Percentiles rank a stretch among this genome's conserved stretches.
Evolutionary conservation across 2,888 invertebrate genomes (phyloP).

Genomic region (Mylabris sibirica): DNA sequence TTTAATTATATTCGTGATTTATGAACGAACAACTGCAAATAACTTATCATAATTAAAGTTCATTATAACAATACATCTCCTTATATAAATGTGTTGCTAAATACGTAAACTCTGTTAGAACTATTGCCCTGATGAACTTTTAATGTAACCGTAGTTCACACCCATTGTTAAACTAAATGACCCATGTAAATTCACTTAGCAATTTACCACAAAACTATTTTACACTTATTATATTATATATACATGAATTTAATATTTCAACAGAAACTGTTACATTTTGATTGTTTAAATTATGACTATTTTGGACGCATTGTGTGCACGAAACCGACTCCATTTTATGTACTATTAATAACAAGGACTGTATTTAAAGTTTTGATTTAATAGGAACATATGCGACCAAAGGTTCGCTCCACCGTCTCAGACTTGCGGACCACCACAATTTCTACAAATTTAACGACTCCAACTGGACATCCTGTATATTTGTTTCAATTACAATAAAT

Average conservation of each 20-base stretch:
- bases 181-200: conserved; percentile 53
- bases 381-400: conserved; percentile 11
- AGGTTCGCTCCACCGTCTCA: not conserved
- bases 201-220: conserved; percentile 33
- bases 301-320: not conserved
- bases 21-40: conserved; percentile 54
- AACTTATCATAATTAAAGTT: conserved; percentile 56
- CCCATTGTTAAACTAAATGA: conserved; percentile 46
- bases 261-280: conserved; percentile 11
- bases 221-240: conserved; percentile 26
- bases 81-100: conserved; percentile 52
- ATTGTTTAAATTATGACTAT: conserved; percentile 17
- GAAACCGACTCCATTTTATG: conserved; percentile 4
- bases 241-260: not conserved
- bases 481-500: conserved; percentile 6
- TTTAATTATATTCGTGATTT: conserved; percentile 58
- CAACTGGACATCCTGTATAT: not conserved
- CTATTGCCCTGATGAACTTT: conserved; percentile 50
- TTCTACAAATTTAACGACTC: not conserved
- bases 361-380: conserved; percentile 14
- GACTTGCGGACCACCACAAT: not conserved
- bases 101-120: conserved; percentile 41
- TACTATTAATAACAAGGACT: conserved; percentile 11
- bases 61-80: conserved; percentile 53
- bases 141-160: conserved; percentile 44